These are phyloP conservation scores for Copsychus sechellarum DNA, from an alignment of 2,113 vertebrate species.

Conservation along the genomic window DNA sequence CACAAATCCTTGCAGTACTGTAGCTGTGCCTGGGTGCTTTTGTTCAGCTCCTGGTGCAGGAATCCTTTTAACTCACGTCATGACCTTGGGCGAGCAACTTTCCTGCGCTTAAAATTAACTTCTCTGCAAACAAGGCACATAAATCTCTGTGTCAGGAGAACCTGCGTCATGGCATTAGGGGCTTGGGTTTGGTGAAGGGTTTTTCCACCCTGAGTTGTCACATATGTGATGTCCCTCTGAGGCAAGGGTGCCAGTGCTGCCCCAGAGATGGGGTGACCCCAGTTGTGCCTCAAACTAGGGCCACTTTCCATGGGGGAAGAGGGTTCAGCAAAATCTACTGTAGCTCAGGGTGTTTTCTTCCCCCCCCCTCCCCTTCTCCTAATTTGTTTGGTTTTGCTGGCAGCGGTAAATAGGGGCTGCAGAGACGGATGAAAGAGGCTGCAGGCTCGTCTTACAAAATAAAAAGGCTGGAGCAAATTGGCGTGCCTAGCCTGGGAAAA, in stretches of 20 bases:
- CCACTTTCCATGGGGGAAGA: fast-evolving
- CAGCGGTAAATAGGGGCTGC: background rate
- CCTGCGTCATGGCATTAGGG: fast-evolving
- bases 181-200: background rate
- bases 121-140: background rate
- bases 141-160: background rate
- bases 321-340: background rate
- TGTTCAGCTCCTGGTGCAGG: background rate
- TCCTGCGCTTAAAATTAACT: background rate
- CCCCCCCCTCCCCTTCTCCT: background rate
- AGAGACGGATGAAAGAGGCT: background rate
- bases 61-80: background rate
- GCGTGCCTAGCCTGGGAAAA: background rate
- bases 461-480: background rate
- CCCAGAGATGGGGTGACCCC: background rate
- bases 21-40: background rate
- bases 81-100: constrained; percentile 24
- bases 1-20: background rate
- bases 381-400: background rate
- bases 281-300: fast-evolving
- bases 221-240: fast-evolving
- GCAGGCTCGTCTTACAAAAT: background rate
- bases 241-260: background rate
- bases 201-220: background rate
- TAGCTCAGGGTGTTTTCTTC: background rate